phyloP scores from a whole-genome alignment of 2,797 vertebrate species.

The Poecilia velifera region DNA sequence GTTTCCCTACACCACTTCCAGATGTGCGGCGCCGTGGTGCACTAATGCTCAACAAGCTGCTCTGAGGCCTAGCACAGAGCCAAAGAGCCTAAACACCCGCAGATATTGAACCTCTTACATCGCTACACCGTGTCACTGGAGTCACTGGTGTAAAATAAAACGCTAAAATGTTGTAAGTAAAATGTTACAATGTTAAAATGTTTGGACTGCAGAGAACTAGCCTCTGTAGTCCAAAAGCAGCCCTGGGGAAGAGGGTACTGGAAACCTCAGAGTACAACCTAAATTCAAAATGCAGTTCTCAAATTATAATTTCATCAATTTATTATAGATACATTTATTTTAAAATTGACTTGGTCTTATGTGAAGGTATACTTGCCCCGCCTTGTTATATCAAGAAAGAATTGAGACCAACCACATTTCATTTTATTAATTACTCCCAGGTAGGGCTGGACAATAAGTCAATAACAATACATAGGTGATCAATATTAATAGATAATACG shows the following conservation, averaged over 20 bases:
- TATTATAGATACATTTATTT: background rate
- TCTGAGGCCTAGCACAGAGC: constrained; percentile 35
- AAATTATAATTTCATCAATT: background rate
- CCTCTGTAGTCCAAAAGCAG: background rate
- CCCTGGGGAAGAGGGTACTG: background rate
- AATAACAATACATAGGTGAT: no score
- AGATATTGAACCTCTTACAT: constrained; percentile 50
- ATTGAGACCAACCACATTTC: background rate
- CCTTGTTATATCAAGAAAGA: background rate
- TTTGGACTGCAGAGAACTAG: background rate
- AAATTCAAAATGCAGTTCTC: background rate
- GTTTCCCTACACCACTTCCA: constrained; percentile 61
- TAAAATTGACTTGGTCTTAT: background rate
- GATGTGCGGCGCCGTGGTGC: constrained; percentile 42
- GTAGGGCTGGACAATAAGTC: background rate
- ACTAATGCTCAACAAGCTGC: constrained; percentile 56
- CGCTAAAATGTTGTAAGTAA: constrained; percentile 30
- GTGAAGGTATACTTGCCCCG: background rate
- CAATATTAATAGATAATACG: no score
- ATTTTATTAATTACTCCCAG: background rate
- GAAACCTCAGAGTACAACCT: background rate
- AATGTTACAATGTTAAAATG: constrained; percentile 32
- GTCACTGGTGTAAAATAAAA: constrained; percentile 20
- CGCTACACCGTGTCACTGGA: constrained; percentile 40
- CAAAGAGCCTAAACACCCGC: constrained; percentile 50